Conservation (phyloP, 2,797 vertebrate genomes). For the Gymnoscopelus microlampas region DNA sequence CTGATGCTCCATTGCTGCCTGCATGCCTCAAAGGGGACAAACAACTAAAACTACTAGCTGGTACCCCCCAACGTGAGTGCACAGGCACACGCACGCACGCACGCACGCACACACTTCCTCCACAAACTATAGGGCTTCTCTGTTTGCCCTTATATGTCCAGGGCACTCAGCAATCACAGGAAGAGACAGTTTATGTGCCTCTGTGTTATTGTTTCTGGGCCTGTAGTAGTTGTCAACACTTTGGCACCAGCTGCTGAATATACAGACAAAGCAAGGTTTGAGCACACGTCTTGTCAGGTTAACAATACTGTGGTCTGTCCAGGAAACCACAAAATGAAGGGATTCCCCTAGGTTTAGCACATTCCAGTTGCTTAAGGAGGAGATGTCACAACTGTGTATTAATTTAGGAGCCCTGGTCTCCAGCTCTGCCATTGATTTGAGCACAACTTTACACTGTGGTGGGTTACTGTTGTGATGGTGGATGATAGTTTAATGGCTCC, state of each 20-base stretch:
- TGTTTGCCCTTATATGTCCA: constrained; percentile 82
- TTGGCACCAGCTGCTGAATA: constrained; percentile 56
- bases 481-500: too few relatives aligned
- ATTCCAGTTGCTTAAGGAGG: constrained; percentile 21
- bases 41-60: constrained; percentile 57
- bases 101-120: constrained; percentile 16
- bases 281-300: constrained; percentile 44
- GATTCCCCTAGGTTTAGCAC: constrained; percentile 33
- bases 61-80: constrained; percentile 48
- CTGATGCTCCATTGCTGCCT: constrained; percentile 32
- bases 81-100: too few relatives aligned
- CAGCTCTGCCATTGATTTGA: constrained; percentile 13
- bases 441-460: neutral
- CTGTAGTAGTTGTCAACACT: constrained; percentile 55
- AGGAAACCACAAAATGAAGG: constrained; percentile 54
- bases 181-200: constrained; percentile 69
- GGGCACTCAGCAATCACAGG: constrained; percentile 63
- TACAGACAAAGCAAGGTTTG: constrained; percentile 59
- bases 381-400: neutral
- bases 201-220: constrained; percentile 65
- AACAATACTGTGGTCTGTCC: constrained; percentile 50
- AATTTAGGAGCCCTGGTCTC: too few relatives aligned
- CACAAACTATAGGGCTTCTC: constrained; percentile 38
- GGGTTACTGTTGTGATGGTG: too few relatives aligned
- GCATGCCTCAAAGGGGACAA: constrained; percentile 66